Percentiles rank a stretch among this genome's conserved stretches.
phyloP scores from a whole-genome alignment of 2,888 invertebrate genomes.

The Leuctra nigra region DNA sequence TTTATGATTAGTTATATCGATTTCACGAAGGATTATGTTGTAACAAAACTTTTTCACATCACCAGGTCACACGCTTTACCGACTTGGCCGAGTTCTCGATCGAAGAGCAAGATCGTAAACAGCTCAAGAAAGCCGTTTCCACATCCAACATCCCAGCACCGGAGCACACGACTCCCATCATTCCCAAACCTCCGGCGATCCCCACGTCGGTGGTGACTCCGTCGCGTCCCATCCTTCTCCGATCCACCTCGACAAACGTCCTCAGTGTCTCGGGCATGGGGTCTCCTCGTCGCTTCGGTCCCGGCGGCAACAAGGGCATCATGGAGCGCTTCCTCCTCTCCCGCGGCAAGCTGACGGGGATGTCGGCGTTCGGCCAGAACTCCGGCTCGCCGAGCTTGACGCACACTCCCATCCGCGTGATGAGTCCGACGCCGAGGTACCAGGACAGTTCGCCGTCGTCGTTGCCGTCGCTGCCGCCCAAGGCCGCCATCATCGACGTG shows the following conservation, averaged over 20 bases:
- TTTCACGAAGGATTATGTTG: too few species aligned
- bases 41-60: constrained; percentile 5
- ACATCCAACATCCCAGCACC: constrained; percentile 22
- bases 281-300: constrained; percentile 44
- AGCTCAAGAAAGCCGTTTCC: constrained; percentile 26
- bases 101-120: constrained; percentile 26
- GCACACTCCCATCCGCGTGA: neutral
- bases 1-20: too few species aligned
- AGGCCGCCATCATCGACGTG: constrained; percentile 31
- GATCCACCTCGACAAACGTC: constrained; percentile 22
- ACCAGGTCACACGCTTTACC: constrained; percentile 31
- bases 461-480: constrained; percentile 9
- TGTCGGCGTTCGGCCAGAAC: neutral
- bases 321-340: constrained; percentile 82
- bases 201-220: constrained; percentile 21
- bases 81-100: constrained; percentile 29
- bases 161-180: neutral
- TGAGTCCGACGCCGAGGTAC: neutral
- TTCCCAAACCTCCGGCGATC: constrained; percentile 18
- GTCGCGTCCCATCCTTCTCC: constrained; percentile 10
- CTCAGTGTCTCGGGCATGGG: constrained; percentile 1
- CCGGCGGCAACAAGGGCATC: constrained; percentile 63
- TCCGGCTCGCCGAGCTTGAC: neutral
- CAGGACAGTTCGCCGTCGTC: neutral
- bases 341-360: constrained; percentile 51